phyloP scores from a whole-genome alignment of 2,113 vertebrate species.

The Glareola pratincola region DNA sequence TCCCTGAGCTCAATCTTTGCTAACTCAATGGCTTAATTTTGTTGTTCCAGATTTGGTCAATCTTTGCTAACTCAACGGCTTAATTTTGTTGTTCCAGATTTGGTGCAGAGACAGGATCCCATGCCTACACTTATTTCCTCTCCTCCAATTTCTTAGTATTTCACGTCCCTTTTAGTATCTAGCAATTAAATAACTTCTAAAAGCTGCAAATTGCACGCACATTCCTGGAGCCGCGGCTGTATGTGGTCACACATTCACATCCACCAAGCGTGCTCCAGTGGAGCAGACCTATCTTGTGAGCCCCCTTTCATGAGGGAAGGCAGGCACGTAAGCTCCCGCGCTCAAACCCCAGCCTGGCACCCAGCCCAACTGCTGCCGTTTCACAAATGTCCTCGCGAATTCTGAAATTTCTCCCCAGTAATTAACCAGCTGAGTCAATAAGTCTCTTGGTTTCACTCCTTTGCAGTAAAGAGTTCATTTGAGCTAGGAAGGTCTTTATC shows the following conservation, averaged over 20 bases:
- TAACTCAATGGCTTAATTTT: not conserved
- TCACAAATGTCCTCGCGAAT: not conserved
- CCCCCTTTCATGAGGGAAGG: not conserved
- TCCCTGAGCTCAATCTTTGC: not conserved
- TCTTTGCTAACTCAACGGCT: not conserved
- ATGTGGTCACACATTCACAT: not conserved
- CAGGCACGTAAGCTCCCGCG: not conserved
- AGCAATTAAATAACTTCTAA: not conserved
- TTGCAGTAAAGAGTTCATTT: slow-evolving; percentile 1
- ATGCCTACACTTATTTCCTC: not conserved
- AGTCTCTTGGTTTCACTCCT: not conserved
- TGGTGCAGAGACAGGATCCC: not conserved
- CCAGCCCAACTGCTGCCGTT: not conserved
- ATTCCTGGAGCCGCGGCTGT: accelerated
- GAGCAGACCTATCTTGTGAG: not conserved
- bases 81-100: not conserved
- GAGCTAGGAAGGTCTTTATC: slow-evolving; percentile 23
- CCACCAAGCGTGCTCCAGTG: not conserved
- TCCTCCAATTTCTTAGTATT: not conserved
- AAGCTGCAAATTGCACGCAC: not conserved
- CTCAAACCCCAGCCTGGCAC: not conserved
- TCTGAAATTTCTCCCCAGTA: not conserved
- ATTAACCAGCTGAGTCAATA: not conserved
- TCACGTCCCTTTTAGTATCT: not conserved
- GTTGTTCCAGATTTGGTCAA: not conserved